Evolutionary conservation across 2,888 invertebrate species (phyloP).

Genomic region (Eupithecia vulgata): DNA sequence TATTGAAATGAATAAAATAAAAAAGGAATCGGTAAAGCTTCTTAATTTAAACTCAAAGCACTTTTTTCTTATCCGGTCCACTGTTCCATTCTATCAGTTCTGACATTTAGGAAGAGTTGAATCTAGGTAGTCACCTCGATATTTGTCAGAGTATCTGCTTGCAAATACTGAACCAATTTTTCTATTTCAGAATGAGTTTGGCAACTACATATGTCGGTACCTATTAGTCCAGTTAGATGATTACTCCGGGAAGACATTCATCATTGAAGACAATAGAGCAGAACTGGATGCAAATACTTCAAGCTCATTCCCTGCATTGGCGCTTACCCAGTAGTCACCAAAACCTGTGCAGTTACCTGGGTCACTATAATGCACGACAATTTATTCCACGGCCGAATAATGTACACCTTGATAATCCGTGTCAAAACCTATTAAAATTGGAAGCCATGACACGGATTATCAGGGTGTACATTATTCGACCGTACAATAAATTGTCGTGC

Average conservation of each 20-base stretch:
- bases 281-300: constrained; percentile 63
- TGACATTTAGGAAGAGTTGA: too few relatives aligned
- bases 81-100: too few relatives aligned
- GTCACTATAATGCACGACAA: too few relatives aligned
- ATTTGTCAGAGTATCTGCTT: neutral
- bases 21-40: neutral
- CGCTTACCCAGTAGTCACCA: constrained; percentile 60
- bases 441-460: too few relatives aligned
- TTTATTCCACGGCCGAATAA: too few relatives aligned
- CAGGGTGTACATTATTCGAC: too few relatives aligned
- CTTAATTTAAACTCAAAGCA: neutral
- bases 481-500: too few relatives aligned
- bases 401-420: too few relatives aligned
- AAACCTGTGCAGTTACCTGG: constrained; percentile 13
- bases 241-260: constrained; percentile 88
- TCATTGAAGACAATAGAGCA: constrained; percentile 90
- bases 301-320: constrained; percentile 61
- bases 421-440: too few relatives aligned
- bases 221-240: constrained; percentile 93
- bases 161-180: neutral
- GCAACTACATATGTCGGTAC: constrained; percentile 92
- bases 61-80: neutral
- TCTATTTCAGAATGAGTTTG: constrained; percentile 87
- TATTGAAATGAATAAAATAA: too few relatives aligned
- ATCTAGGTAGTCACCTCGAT: too few relatives aligned